A percentile compares a stretch with the other conserved stretches of the same genome.
Evolutionary conservation across 2,888 invertebrate species (phyloP).

Genomic region (Notodonta dromedarius): DNA sequence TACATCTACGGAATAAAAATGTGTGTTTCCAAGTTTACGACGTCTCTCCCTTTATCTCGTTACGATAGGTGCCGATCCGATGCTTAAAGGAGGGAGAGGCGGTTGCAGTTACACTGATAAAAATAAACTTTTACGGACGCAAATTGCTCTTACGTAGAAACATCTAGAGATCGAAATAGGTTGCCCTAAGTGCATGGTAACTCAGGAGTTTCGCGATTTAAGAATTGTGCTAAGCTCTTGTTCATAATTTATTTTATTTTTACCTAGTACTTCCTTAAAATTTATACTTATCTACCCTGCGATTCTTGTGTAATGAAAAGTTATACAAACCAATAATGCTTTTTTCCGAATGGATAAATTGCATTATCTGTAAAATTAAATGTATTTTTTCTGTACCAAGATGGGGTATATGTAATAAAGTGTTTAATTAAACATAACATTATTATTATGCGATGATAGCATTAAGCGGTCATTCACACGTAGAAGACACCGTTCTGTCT

Average conservation of each 20-base stretch:
- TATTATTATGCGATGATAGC: slow-evolving; percentile 25
- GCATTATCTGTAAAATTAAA: too few species aligned
- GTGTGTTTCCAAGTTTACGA: slow-evolving; percentile 72
- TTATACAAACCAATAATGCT: too few species aligned
- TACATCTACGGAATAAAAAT: slow-evolving; percentile 62
- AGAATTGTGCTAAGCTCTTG: neutral
- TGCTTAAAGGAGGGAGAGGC: slow-evolving; percentile 52
- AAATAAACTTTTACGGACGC: slow-evolving; percentile 24
- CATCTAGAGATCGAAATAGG: slow-evolving; percentile 19
- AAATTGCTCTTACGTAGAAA: slow-evolving; percentile 20
- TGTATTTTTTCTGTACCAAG: too few species aligned
- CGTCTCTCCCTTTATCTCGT: slow-evolving; percentile 72
- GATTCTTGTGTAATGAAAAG: too few species aligned
- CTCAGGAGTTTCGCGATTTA: neutral
- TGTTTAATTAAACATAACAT: slow-evolving; percentile 14
- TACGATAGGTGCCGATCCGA: slow-evolving; percentile 72
- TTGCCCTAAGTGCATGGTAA: too few species aligned
- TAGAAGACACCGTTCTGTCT: too few species aligned
- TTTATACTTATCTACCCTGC: too few species aligned
- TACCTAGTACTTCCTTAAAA: too few species aligned
- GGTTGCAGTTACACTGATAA: slow-evolving; percentile 25
- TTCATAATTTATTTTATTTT: too few species aligned
- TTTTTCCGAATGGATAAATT: too few species aligned
- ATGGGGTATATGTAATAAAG: too few species aligned
- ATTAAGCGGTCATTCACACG: slow-evolving; percentile 10